Base-by-base conservation (phyloP, 2,113 vertebrate genomes). In the Gallinago media region DNA sequence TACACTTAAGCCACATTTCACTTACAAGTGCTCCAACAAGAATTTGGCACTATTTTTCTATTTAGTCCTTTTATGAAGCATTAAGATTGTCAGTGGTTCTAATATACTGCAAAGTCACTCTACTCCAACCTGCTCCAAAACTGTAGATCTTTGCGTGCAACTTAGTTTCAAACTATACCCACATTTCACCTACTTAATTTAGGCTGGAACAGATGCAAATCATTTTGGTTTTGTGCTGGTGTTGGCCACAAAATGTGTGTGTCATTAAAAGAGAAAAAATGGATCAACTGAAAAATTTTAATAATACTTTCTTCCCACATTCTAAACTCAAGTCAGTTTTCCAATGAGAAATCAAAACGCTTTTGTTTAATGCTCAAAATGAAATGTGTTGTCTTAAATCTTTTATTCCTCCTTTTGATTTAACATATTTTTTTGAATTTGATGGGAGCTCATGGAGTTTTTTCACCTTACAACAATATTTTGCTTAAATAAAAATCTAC, bases 261-360 rank as follows among this genome's bases (percentile, higher is more conserved):
- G 7, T 25, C 15, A 73, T 61, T 40, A 61, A 47, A 78, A 90
- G 2, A 56, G 42, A 38, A 74, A 54, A n/a, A 65, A n/a, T 6
- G 0, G 7, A 55, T 44, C 34, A 23, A 20, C 3, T 15, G 8
- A 71, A 65, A 21, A 12, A 8, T 2, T 11, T 29, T 5, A 5
- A 29, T 70, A 88, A 72, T 49, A 3, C 13, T 88, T 81, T 66
- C 38, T 65, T 72, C 4, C 1, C 3, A 1, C 34, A 32, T 22
- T 76, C 68, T 52, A 68, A 68, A 76, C 3, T 7, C 5, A 8
- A 4, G 14, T 46, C 16, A 56, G 15, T 68, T 96, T 90, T 83
- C 10, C 23, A 79, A 27, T 9, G 36, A 75, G 19, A 66, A 90
- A 68, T 6, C 4, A 71, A 70, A 27, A 3, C 1, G 7, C 4